Evolutionary conservation across 1,140 invertebrate species (phyloP).

Genomic region (Pseudachorutes palmiensis): DNA sequence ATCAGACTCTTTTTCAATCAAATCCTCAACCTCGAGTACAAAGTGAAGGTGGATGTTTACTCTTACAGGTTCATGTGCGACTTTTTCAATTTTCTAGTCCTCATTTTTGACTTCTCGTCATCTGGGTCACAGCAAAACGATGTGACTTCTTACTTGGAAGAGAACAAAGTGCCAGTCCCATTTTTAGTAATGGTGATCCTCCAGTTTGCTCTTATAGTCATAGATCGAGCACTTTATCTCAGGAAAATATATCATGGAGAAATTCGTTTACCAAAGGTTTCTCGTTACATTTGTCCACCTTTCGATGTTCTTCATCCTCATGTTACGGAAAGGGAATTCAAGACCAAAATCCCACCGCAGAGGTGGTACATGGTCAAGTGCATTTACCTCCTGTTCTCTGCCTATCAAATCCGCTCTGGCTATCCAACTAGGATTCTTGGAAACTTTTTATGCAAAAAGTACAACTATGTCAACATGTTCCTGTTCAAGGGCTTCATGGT

Average conservation of each 20-base stretch:
- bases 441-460: slow-evolving; percentile 93
- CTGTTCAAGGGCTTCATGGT: slow-evolving; percentile 91
- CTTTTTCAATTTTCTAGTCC: slow-evolving; percentile 93
- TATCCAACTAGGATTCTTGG: slow-evolving; percentile 92
- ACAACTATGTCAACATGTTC: slow-evolving; percentile 82
- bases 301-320: slow-evolving; percentile 95
- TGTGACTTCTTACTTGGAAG: slow-evolving; percentile 80
- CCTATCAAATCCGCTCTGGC: slow-evolving; percentile 90
- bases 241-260: slow-evolving; percentile 86
- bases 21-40: slow-evolving; percentile 63
- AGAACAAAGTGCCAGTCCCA: slow-evolving; percentile 89
- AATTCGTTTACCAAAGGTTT: slow-evolving; percentile 86
- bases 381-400: slow-evolving; percentile 84
- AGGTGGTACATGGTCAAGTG: slow-evolving; percentile 97
- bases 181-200: slow-evolving; percentile 93
- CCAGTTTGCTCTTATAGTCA: slow-evolving; percentile 85
- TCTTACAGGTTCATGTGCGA: slow-evolving; percentile 98
- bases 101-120: slow-evolving; percentile 91
- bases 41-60: slow-evolving; percentile 89
- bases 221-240: slow-evolving; percentile 92
- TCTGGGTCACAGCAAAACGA: slow-evolving; percentile 90
- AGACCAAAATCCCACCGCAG: slow-evolving; percentile 70
- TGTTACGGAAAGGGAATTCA: slow-evolving; percentile 59
- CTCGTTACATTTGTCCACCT: slow-evolving; percentile 89
- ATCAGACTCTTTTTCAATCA: slow-evolving; percentile 65